These are phyloP conservation scores for Trinectes maculatus DNA, from an alignment of 2,113 vertebrate genomes.

Conservation along the genomic window DNA sequence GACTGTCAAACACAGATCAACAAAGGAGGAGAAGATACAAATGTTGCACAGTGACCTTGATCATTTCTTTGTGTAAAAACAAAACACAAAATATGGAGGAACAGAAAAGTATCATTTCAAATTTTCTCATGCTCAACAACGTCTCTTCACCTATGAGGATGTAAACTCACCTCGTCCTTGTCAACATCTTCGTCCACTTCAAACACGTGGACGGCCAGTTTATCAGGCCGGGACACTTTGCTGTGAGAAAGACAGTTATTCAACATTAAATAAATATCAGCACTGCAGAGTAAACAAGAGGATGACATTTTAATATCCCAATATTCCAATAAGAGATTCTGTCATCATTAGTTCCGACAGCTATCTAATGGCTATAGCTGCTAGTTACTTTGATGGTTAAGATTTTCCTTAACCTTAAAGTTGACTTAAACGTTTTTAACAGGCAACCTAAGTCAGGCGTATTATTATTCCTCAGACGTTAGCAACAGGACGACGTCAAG, in stretches of 20 bases:
- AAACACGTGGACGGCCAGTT: slow-evolving; percentile 94
- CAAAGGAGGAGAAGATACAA: slow-evolving; percentile 37
- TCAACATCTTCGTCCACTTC: slow-evolving; percentile 98
- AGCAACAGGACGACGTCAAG: slow-evolving; percentile 37
- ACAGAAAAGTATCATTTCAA: background rate
- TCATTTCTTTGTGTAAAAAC: slow-evolving; percentile 1
- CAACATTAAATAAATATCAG: background rate
- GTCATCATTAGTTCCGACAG: too few relatives aligned
- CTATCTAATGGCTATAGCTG: too few relatives aligned
- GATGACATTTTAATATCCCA: background rate
- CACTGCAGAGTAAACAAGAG: background rate
- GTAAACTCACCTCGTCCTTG: slow-evolving; percentile 93
- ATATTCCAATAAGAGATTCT: too few relatives aligned
- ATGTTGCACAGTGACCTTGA: slow-evolving; percentile 15
- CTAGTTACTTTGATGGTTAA: too few relatives aligned
- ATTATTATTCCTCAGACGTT: slow-evolving; percentile 68
- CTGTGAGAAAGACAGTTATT: too few relatives aligned
- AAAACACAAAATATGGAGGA: background rate
- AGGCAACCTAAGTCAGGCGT: slow-evolving; percentile 27
- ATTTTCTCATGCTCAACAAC: background rate
- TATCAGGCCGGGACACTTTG: slow-evolving; percentile 90
- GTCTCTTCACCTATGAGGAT: background rate
- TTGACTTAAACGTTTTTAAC: slow-evolving; percentile 23
- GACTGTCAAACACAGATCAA: slow-evolving; percentile 11
- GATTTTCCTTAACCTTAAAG: slow-evolving; percentile 15